phyloP scores from a whole-genome alignment of 2,797 vertebrate genomes.

The Eulemur coronatus region DNA sequence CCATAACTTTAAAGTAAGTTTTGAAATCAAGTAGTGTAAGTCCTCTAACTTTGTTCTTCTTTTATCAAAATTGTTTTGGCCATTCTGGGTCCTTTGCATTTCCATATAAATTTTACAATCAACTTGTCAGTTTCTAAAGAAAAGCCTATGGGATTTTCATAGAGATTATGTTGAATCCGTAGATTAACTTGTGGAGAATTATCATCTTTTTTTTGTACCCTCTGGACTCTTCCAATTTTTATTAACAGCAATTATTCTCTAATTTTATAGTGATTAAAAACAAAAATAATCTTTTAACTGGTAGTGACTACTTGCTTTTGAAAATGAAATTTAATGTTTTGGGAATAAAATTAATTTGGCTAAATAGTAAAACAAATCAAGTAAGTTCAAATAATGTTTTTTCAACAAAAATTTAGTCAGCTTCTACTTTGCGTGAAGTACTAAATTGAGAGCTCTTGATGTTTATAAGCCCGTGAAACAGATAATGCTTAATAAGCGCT shows the following conservation, averaged over 20 bases:
- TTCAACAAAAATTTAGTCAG: slow-evolving; percentile 12
- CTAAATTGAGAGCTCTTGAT: neutral
- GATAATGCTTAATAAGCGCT: neutral
- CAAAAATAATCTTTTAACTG: slow-evolving; percentile 28
- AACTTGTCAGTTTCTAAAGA: slow-evolving; percentile 30
- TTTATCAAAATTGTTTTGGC: slow-evolving; percentile 9
- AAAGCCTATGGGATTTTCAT: neutral
- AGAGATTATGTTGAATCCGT: neutral
- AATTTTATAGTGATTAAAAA: slow-evolving; percentile 45
- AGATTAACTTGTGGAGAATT: neutral
- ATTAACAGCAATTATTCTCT: slow-evolving; percentile 28
- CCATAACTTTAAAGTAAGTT: neutral
- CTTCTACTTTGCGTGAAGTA: neutral
- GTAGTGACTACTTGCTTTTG: slow-evolving; percentile 32
- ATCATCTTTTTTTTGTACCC: neutral
- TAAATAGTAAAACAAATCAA: slow-evolving; percentile 32
- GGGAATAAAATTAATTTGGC: slow-evolving; percentile 19
- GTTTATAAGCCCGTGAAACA: neutral
- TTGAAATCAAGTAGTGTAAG: slow-evolving; percentile 7
- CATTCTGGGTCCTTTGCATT: neutral
- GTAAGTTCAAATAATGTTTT: neutral
- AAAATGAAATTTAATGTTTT: slow-evolving; percentile 47
- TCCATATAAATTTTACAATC: neutral
- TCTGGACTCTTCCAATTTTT: neutral
- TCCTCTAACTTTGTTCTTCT: slow-evolving; percentile 18